Percentiles rank a stretch among this genome's conserved stretches.
Conservation (phyloP, 2,113 vertebrate species). For the Asarcornis scutulata region DNA sequence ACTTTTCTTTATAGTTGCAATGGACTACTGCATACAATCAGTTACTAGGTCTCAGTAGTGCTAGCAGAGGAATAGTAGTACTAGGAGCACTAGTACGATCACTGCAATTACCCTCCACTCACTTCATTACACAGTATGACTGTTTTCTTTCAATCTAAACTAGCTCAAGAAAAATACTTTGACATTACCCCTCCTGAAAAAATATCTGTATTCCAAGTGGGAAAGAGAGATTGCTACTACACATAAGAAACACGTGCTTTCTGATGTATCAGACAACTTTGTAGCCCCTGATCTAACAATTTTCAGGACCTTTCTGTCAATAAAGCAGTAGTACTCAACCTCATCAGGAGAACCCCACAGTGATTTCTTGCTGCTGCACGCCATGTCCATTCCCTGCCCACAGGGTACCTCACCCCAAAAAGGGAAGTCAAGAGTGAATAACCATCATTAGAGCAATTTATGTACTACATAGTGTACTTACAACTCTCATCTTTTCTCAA, state of each 20-base stretch:
- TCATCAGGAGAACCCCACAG: not conserved
- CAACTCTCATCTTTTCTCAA: not conserved
- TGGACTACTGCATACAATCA: not conserved
- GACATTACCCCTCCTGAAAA: not conserved
- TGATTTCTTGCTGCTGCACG: not conserved
- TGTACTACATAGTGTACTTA: not conserved
- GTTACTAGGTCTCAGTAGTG: not conserved
- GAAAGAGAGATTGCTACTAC: not conserved
- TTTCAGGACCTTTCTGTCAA: not conserved
- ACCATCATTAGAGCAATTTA: not conserved
- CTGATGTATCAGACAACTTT: not conserved
- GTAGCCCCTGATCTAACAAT: not conserved
- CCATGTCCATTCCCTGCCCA: not conserved
- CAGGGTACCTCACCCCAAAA: not conserved
- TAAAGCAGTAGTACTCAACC: not conserved
- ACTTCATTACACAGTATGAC: not conserved
- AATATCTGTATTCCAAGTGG: not conserved
- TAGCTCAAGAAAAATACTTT: not conserved
- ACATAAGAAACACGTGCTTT: not conserved
- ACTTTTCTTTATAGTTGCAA: not conserved
- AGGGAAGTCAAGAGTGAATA: not conserved
- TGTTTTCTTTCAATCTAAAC: not conserved
- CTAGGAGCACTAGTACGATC: rapidly evolving
- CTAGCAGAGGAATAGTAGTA: not conserved
- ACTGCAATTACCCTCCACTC: not conserved